Evolutionary conservation across 2,797 vertebrate species (phyloP).

Genomic region (Phataginus tricuspis): DNA sequence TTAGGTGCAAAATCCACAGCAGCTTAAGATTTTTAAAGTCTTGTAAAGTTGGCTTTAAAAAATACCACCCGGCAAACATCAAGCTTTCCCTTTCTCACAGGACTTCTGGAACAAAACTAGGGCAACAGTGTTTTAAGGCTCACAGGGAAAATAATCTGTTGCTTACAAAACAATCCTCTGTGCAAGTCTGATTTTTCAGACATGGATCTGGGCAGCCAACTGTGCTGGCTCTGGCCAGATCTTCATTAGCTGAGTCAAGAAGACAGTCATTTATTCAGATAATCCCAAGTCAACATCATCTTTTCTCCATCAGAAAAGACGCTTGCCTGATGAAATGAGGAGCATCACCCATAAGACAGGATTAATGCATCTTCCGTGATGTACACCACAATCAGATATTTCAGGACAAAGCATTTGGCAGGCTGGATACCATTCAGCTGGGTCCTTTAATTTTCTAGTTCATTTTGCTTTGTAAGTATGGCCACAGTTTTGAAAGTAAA

Average conservation of each 20-base stretch:
- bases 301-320: background rate
- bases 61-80: background rate
- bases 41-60: slow-evolving; percentile 31
- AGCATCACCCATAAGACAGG: background rate
- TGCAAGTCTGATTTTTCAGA: slow-evolving; percentile 26
- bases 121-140: slow-evolving; percentile 1
- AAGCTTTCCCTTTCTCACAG: slow-evolving; percentile 27
- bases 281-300: background rate
- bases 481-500: background rate
- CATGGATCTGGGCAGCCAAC: background rate
- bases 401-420: background rate
- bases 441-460: background rate
- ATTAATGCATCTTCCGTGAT: background rate
- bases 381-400: background rate
- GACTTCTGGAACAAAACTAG: slow-evolving; percentile 18
- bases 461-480: background rate
- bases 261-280: background rate
- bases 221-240: background rate
- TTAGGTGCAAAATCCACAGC: background rate
- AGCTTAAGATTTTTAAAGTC: background rate
- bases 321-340: background rate
- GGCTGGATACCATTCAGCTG: background rate
- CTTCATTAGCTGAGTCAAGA: background rate
- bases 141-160: background rate
- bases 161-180: slow-evolving; percentile 29